These are phyloP conservation scores for Anorthoa munda DNA, from an alignment of 2,888 invertebrate species.

Conservation along the genomic window DNA sequence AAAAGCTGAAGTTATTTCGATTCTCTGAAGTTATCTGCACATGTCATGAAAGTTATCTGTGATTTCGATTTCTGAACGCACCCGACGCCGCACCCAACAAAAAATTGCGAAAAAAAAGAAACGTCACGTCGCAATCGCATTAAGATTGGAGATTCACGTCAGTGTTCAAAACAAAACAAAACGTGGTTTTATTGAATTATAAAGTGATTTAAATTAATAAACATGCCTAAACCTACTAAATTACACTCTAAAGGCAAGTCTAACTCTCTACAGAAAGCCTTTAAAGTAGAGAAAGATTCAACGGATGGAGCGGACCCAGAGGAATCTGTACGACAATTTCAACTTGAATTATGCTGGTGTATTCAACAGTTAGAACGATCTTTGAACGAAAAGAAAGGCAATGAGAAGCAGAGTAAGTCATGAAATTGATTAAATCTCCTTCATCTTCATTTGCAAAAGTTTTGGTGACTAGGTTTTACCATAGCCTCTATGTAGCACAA, in stretches of 20 bases:
- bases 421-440: background rate
- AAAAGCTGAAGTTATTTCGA: too few species aligned
- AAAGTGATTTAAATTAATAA: slow-evolving; percentile 26
- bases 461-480: background rate
- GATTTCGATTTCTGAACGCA: slow-evolving; percentile 25
- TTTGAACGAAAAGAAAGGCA: slow-evolving; percentile 91
- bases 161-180: slow-evolving; percentile 73
- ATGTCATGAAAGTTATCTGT: too few species aligned
- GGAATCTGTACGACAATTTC: slow-evolving; percentile 92
- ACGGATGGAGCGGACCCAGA: slow-evolving; percentile 78
- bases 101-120: slow-evolving; percentile 25
- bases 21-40: too few species aligned
- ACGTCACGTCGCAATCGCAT: slow-evolving; percentile 33
- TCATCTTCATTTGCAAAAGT: background rate
- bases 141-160: slow-evolving; percentile 41
- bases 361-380: slow-evolving; percentile 93
- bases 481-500: slow-evolving; percentile 35
- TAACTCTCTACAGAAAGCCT: slow-evolving; percentile 83
- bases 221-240: slow-evolving; percentile 87
- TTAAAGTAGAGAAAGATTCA: slow-evolving; percentile 78
- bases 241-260: slow-evolving; percentile 85
- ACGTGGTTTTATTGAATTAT: slow-evolving; percentile 68
- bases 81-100: slow-evolving; percentile 50
- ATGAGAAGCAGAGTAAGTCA: slow-evolving; percentile 90
- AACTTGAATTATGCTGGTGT: slow-evolving; percentile 95